These are phyloP conservation scores for Xyrauchen texanus DNA, from an alignment of 2,113 vertebrate genomes.

Conservation along the genomic window DNA sequence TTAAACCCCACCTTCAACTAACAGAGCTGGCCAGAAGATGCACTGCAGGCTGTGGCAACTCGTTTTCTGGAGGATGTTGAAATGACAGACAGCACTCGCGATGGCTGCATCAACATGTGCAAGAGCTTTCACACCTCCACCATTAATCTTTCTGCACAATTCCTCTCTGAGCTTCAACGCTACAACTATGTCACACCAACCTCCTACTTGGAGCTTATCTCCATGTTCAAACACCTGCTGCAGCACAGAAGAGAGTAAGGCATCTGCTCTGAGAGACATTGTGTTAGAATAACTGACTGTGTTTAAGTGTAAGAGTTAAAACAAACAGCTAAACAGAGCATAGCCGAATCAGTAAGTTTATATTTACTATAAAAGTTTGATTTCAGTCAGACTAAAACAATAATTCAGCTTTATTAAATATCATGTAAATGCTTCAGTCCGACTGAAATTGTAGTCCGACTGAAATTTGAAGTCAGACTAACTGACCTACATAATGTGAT, in stretches of 20 bases:
- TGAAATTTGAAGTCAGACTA: too few relatives aligned
- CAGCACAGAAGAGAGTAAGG: conserved; percentile 82
- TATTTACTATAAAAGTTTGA: too few relatives aligned
- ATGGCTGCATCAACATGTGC: conserved; percentile 88
- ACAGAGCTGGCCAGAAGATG: conserved; percentile 89
- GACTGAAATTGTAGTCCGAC: too few relatives aligned
- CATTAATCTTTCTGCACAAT: conserved; percentile 77
- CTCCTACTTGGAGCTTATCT: conserved; percentile 91
- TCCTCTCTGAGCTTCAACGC: conserved; percentile 80
- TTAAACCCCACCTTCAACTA: conserved; percentile 10
- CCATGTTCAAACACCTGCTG: conserved; percentile 85
- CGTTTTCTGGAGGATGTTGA: conserved; percentile 85
- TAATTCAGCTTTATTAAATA: too few relatives aligned
- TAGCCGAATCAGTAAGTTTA: too few relatives aligned
- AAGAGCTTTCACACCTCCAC: conserved; percentile 88
- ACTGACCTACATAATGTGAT: too few relatives aligned
- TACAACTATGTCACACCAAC: conserved; percentile 92
- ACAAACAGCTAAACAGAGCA: too few relatives aligned
- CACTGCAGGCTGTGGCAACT: conserved; percentile 86
- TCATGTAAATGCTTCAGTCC: too few relatives aligned
- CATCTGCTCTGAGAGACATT: neutral
- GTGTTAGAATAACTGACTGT: too few relatives aligned
- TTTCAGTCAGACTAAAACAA: too few relatives aligned
- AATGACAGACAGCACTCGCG: conserved; percentile 79
- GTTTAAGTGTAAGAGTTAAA: too few relatives aligned